Percentiles rank a stretch among this genome's conserved stretches.
phyloP scores from a whole-genome alignment of 2,888 invertebrate genomes.

The Pseudeuparius sepicola region DNA sequence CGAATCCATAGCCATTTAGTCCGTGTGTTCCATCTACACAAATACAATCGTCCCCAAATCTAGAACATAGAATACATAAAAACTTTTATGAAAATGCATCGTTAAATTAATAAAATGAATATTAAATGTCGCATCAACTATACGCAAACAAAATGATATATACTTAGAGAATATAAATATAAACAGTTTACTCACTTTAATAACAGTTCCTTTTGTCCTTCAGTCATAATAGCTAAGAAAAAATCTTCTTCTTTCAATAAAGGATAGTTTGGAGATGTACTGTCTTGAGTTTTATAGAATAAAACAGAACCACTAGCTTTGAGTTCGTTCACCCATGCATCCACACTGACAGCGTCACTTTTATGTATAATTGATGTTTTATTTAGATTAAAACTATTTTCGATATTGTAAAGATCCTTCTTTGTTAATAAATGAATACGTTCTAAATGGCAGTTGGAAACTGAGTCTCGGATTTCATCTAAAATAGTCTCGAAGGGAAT shows the following conservation, averaged over 20 bases:
- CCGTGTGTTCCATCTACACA: slow-evolving; percentile 16
- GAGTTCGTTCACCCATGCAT: slow-evolving; percentile 19
- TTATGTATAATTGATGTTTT: slow-evolving; percentile 10
- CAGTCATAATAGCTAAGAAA: slow-evolving; percentile 3
- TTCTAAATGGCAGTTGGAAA: slow-evolving; percentile 13
- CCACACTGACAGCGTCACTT: slow-evolving; percentile 18
- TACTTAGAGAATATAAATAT: too few species aligned
- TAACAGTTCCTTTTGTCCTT: slow-evolving; percentile 3
- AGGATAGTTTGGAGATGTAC: too few species aligned
- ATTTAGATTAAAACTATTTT: slow-evolving; percentile 17
- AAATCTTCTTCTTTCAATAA: slow-evolving; percentile 5
- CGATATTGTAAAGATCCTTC: slow-evolving; percentile 21
- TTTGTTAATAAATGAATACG: slow-evolving; percentile 17
- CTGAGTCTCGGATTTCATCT: slow-evolving; percentile 18
- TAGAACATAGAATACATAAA: too few species aligned
- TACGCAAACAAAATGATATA: too few species aligned
- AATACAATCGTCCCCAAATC: too few species aligned
- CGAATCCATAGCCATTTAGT: slow-evolving; percentile 18
- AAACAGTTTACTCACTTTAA: not conserved
- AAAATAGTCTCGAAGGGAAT: slow-evolving; percentile 19
- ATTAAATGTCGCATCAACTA: too few species aligned
- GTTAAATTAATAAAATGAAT: too few species aligned
- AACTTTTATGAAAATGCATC: too few species aligned
- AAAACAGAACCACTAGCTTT: slow-evolving; percentile 16
- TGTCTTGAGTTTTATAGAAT: slow-evolving; percentile 22